phyloP scores from a whole-genome alignment of 2,888 invertebrate genomes.

The Pristionchus fissidentatus region DNA sequence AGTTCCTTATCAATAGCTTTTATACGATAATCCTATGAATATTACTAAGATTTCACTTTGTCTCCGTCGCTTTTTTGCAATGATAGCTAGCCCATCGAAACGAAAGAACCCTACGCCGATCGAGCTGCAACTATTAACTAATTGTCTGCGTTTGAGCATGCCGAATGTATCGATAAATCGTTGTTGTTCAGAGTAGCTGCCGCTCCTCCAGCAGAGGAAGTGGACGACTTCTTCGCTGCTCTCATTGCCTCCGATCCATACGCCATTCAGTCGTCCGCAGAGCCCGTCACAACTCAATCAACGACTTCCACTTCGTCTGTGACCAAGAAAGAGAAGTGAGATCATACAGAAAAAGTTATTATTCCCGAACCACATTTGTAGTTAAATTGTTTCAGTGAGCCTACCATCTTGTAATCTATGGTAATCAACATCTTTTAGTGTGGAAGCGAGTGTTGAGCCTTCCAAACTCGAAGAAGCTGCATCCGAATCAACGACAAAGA shows the following conservation, averaged over 20 bases:
- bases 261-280: neutral
- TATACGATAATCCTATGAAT: no score
- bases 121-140: no score
- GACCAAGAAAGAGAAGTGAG: neutral
- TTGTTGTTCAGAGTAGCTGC: neutral
- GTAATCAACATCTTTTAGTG: neutral
- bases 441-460: neutral
- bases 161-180: neutral
- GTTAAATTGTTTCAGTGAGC: neutral
- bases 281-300: neutral
- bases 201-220: neutral
- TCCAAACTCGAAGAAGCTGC: neutral
- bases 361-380: no score
- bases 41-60: neutral
- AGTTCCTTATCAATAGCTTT: neutral
- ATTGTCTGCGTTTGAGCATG: neutral
- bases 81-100: no score
- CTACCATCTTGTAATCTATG: neutral
- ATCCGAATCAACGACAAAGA: conserved; percentile 60
- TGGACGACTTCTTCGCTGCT: conserved; percentile 35
- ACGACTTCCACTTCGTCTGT: neutral
- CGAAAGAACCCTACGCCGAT: no score
- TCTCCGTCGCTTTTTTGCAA: no score
- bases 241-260: conserved; percentile 7
- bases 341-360: neutral